phyloP scores from a whole-genome alignment of 2,113 vertebrate genomes.

The Trochalopteron elliotii region DNA sequence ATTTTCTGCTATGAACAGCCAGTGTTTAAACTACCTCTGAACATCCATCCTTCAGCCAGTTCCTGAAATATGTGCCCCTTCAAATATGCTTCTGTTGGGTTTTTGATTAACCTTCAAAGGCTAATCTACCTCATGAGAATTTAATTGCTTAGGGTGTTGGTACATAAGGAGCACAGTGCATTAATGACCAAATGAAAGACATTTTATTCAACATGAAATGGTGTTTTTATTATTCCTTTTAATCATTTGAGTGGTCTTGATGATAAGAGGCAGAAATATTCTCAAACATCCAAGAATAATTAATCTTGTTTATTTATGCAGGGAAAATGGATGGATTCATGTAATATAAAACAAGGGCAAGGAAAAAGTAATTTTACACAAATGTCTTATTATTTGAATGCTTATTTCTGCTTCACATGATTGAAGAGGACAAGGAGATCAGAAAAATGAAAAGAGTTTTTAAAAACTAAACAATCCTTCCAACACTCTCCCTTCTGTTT shows the following conservation, averaged over 20 bases:
- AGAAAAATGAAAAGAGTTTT: conserved; percentile 14
- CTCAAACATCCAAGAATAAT: conserved; percentile 12
- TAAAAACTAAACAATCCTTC: not conserved
- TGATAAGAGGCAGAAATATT: conserved; percentile 8
- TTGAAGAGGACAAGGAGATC: conserved; percentile 12
- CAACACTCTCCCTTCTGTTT: not conserved
- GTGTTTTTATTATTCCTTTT: not conserved
- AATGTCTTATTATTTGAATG: conserved; percentile 1
- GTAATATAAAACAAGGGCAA: conserved; percentile 2
- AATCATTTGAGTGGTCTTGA: conserved; percentile 5
- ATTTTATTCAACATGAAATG: not conserved
- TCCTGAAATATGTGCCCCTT: not conserved
- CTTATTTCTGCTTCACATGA: conserved; percentile 2
- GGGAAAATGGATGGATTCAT: not conserved
- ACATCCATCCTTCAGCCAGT: not conserved
- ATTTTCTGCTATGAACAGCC: not conserved
- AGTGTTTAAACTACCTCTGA: not conserved
- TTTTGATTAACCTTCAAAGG: not conserved
- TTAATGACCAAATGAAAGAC: not conserved
- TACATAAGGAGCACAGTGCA: not conserved
- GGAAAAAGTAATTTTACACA: conserved; percentile 9
- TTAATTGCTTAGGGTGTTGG: not conserved
- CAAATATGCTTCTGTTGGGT: not conserved
- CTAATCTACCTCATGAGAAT: not conserved
- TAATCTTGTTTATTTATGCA: conserved; percentile 19